Conservation (phyloP, 2,888 invertebrate genomes). For the Seira musarum region DNA sequence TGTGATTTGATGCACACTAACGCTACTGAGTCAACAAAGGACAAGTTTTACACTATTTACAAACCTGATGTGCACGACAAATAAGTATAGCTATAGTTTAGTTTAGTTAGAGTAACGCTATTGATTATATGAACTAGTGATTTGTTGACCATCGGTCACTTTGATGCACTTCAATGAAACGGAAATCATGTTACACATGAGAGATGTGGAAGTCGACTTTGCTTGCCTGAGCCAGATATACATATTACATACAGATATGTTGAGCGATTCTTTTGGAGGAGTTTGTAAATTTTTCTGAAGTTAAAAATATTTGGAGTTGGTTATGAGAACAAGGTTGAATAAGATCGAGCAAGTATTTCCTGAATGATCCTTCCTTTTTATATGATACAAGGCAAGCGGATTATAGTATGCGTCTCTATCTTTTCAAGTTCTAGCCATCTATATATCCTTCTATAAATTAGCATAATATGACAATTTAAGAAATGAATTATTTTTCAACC, state of each 20-base stretch:
- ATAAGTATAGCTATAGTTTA: not conserved
- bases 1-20: not conserved
- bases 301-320: constrained; percentile 32
- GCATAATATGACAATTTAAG: constrained; percentile 4
- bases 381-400: constrained; percentile 35
- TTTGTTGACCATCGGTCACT: constrained; percentile 12
- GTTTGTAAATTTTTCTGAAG: not conserved
- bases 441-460: constrained; percentile 10
- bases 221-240: not conserved
- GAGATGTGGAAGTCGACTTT: not conserved
- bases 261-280: not conserved
- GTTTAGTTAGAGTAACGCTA: not conserved
- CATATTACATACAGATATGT: not conserved
- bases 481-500: not conserved
- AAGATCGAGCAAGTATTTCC: constrained; percentile 25
- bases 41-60: too few relatives aligned
- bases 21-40: not conserved
- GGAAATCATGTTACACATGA: constrained; percentile 1
- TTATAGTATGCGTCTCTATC: constrained; percentile 1
- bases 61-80: not conserved
- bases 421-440: not conserved
- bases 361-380: constrained; percentile 26
- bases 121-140: not conserved
- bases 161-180: not conserved
- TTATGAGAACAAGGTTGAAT: constrained; percentile 54